Evolutionary conservation across 2,888 invertebrate species (phyloP), one percentile per base, ranked within the genome.

Genomic region (Lissonota sp.): DNA sequence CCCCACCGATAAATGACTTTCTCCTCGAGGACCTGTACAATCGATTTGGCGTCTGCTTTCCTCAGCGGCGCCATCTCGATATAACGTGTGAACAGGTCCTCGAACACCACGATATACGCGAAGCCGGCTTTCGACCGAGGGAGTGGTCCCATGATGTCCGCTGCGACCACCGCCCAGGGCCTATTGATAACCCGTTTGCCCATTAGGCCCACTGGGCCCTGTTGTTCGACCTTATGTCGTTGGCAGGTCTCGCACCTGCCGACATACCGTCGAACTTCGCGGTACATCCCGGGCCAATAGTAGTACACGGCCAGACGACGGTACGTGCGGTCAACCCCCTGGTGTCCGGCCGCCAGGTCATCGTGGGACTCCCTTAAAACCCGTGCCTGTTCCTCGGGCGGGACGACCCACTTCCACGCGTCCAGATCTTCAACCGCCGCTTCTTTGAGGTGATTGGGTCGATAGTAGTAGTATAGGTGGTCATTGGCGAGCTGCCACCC

Each of bases 281-380:
- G 53, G 3, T 64, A 58, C 82, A 84, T 79, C 1, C 74, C 72
- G 0, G 86, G 87, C 87, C 86, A 88, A 55, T 83, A 87, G 37
- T 85, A 87, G 0, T 10, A 0, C 0, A 8, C 12, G 1, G 67
- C 39, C 0, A 84, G 55, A 1, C 82, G 58, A 0, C 44, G 46
- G 3, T 75, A 75, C 0, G 85, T 89, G 42, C 86, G 86, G 0
- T 82, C 79, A 0, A 86, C 66, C 0, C 88, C 88, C 0, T 83
- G 42, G 44, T 89, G 88, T 0, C 85, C 88, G 0, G 86, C 82
- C 8, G 81, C 74, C 0, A 86, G 82, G 0, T 51, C 46, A 57
- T 86, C 82, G 44, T 90, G 88, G 10, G 76, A 75, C 12, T 86
- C 79, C 0, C 39, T 6, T 0, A 87, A 14, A 0, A 83, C 76